Base-by-base conservation (phyloP, 2,797 vertebrate species). In the Melopsittacus undulatus region DNA sequence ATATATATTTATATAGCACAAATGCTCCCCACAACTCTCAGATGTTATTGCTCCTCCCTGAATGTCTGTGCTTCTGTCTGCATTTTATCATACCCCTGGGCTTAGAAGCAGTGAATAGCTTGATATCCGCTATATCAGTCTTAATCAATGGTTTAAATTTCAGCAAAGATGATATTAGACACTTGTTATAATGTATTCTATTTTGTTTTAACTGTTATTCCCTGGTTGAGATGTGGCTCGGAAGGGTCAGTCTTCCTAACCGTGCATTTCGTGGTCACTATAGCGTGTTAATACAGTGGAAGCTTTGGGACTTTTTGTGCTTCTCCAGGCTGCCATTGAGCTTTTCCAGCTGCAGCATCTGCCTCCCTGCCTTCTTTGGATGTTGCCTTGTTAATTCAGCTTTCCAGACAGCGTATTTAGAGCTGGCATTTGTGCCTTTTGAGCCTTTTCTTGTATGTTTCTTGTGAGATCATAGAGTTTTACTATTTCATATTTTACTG, bases 81-180 rank as follows among this genome's bases (percentile, higher is more conserved):
- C 40, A n/a, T 89, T 82, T 66, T 72, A 14, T 81, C 68, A 78
- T 51, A 88, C 17, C 23, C 42, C 52, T 62, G 54, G 32, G 26
- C 42, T 66, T 27, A 89, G 74, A 74, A 64, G 72, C 56, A 86
- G 61, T 78, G 84, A 93, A 81, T 30, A 75, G 32, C 38, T 84
- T 82, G 81, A 46, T n/a, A 84, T 42, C 63, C 81, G 62, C 62
- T 94, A 1, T 64, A 38, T 57, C 63, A 61, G 14, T 82, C 54
- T 72, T 78, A 86, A 93, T 73, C 45, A 46, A 13, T n/a, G n/a
- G n/a, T 57, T 93, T 84, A 69, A 30, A 63, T 87, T 87, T 69
- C 63, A 82, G 40, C 27, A 51, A 63, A 43, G 32, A 56, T 46
- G 11, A 40, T 73, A 75, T 57, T 43, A 66, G 63, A 46, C 12